A percentile compares a stretch with the other conserved stretches of the same genome.
phyloP scores from a whole-genome alignment of 2,113 vertebrate species.

The Rhipidura dahli region DNA sequence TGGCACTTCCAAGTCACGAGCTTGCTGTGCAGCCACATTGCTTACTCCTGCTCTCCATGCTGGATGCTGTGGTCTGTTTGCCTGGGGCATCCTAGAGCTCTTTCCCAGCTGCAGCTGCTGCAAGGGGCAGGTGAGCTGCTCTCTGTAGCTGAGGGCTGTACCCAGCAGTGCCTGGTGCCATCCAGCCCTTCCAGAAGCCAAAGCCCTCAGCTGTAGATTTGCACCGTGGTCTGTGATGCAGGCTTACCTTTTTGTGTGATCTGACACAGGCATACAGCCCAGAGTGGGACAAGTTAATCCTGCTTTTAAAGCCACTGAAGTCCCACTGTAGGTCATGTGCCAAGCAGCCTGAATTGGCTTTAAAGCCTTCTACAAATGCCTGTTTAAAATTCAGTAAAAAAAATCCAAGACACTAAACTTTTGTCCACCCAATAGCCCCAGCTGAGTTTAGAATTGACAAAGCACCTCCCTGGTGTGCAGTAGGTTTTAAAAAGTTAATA shows the following conservation, averaged over 20 bases:
- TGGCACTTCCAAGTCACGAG: background rate
- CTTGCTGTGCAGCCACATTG: background rate
- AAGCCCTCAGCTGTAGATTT: background rate
- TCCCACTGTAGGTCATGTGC: background rate
- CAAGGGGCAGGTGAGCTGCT: background rate
- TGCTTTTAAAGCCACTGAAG: background rate
- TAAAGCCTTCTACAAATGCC: background rate
- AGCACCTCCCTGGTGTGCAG: background rate
- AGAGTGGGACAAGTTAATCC: background rate
- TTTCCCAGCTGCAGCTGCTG: background rate
- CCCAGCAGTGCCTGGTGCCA: background rate
- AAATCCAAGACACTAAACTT: background rate
- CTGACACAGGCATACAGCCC: rapidly evolving
- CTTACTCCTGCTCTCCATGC: background rate
- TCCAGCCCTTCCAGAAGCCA: background rate
- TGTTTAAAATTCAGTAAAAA: background rate
- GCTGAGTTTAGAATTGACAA: background rate
- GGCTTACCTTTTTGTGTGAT: background rate
- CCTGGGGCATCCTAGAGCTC: background rate
- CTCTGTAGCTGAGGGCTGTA: background rate
- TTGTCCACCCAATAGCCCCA: background rate
- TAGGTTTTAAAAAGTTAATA: background rate
- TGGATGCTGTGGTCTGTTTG: background rate
- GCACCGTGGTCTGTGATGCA: background rate
- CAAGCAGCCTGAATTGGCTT: background rate